Conservation (phyloP, 2,797 vertebrate species). For the Capromys pilorides region DNA sequence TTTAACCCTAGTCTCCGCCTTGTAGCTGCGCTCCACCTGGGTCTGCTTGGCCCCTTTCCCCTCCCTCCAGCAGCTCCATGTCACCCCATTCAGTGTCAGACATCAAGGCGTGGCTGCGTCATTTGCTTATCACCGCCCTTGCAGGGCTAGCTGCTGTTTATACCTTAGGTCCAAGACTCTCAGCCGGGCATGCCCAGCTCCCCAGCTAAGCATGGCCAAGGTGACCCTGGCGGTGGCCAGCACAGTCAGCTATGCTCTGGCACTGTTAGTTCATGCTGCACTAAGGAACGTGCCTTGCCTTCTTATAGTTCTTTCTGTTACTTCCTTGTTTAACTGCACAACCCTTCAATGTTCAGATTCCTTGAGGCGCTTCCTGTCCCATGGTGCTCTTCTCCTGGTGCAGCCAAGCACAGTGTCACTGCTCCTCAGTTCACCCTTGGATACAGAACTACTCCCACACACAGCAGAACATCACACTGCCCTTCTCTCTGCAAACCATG, state of each 20-base stretch:
- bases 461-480: accelerated
- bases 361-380: background rate
- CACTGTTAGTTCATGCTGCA: background rate
- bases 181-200: background rate
- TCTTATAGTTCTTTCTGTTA: background rate
- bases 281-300: background rate
- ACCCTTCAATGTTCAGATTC: background rate
- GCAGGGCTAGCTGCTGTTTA: background rate
- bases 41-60: background rate
- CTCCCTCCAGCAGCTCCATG: background rate
- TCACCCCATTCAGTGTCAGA: background rate
- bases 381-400: background rate
- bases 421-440: background rate
- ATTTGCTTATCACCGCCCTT: background rate
- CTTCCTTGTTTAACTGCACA: background rate
- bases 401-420: background rate
- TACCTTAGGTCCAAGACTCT: background rate
- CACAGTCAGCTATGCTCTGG: background rate
- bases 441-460: background rate
- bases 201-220: background rate
- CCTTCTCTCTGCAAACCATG: background rate
- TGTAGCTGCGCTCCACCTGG: background rate
- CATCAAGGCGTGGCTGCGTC: background rate
- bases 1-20: background rate
- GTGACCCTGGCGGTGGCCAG: background rate